phyloP scores from a whole-genome alignment of 1,140 invertebrate genomes.

The Streblospio benedicti region DNA sequence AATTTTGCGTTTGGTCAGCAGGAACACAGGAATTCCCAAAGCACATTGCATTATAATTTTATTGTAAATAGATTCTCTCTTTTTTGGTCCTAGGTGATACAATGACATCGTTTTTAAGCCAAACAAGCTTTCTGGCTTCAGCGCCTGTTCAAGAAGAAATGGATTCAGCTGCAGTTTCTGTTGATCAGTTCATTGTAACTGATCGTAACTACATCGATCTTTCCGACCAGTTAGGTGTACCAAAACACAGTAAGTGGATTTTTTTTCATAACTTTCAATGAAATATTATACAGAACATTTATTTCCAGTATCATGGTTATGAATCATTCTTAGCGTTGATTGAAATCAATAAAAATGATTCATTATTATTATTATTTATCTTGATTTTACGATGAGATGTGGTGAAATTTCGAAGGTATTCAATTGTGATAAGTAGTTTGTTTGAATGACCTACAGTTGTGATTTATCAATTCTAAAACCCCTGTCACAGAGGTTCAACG shows the following conservation, averaged over 20 bases:
- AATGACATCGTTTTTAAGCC: too few species aligned
- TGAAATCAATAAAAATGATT: not conserved
- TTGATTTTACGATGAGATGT: not conserved
- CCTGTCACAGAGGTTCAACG: not conserved
- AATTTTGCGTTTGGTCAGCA: too few species aligned
- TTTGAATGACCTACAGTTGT: not conserved
- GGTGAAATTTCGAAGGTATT: too few species aligned
- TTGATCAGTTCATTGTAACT: constrained; percentile 36
- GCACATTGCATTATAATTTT: too few species aligned
- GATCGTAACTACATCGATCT: constrained; percentile 38
- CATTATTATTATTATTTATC: not conserved
- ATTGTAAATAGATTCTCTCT: too few species aligned
- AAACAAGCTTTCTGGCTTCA: too few species aligned
- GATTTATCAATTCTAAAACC: not conserved
- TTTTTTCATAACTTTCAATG: not conserved
- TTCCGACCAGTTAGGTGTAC: constrained; percentile 37
- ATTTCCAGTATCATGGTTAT: not conserved
- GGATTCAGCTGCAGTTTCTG: constrained; percentile 23
- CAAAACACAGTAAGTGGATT: constrained; percentile 33
- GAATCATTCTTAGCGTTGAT: not conserved
- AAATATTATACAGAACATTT: not conserved
- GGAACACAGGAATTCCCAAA: too few species aligned
- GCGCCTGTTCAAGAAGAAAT: too few species aligned
- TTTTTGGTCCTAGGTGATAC: too few species aligned
- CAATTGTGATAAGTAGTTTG: too few species aligned